phyloP scores from a whole-genome alignment of 1,140 invertebrate species.

The Galendromus occidentalis region DNA sequence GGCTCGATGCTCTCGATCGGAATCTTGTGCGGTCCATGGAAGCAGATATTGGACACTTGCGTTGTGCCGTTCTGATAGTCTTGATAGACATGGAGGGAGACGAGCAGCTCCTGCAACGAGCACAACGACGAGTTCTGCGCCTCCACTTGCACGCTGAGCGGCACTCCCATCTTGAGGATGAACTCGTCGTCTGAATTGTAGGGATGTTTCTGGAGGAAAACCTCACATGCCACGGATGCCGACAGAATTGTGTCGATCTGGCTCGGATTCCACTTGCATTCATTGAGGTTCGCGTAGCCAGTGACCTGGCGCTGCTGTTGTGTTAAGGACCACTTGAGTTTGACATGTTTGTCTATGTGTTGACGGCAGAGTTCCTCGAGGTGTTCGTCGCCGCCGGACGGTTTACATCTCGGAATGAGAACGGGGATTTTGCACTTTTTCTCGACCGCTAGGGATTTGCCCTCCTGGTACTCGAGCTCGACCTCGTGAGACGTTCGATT shows the following conservation, averaged over 20 bases:
- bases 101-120: neutral
- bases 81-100: neutral
- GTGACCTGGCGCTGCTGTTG: neutral
- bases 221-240: neutral
- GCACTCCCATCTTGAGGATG: neutral
- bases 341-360: neutral
- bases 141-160: neutral
- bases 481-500: constrained; percentile 73
- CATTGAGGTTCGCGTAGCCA: neutral
- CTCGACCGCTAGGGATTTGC: constrained; percentile 66
- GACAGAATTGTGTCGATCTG: neutral
- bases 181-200: neutral
- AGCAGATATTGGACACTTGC: neutral
- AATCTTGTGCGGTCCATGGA: neutral
- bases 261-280: neutral
- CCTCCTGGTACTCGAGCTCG: constrained; percentile 61
- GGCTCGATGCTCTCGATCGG: neutral
- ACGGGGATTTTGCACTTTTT: constrained; percentile 73
- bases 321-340: neutral
- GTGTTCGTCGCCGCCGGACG: neutral
- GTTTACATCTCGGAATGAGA: constrained; percentile 50
- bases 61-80: neutral
- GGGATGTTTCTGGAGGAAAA: neutral
- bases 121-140: neutral
- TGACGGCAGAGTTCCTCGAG: neutral